Base-by-base conservation (phyloP, 2,113 vertebrate genomes). In the Colistium nudipinnis region DNA sequence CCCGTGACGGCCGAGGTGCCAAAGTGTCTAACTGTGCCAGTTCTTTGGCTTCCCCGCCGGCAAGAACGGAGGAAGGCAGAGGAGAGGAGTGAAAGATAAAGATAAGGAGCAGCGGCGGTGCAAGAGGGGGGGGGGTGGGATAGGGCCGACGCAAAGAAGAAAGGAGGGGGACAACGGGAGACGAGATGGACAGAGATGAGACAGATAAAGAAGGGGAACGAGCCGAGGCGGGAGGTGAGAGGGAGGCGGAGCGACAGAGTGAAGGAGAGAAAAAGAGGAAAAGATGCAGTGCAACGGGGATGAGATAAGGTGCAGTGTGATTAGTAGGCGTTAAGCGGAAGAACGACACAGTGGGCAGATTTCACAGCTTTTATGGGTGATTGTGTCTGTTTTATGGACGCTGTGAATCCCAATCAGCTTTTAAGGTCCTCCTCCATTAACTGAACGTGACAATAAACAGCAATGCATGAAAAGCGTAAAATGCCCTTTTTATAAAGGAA, bases 131-230 rank as follows among this genome's bases (percentile, higher is more conserved):
- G 56, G 66, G 31, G 73, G 70, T 52, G 33, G 36, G 59, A 60
- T 28, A 66, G 38, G 51, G 72, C 53, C 45, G 62, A 65, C 35
- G 52, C 55, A 47, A 45, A 70, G 30, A 60, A 27, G 57, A 47
- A 4, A 63, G 62, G 41, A 43, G 39, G 73, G 51, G 22, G 48
- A 43, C 10, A 24, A 30, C 2, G 12, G 30, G 12, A 39, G 51
- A 36, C 43, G 72, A 56, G 67, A 80, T 68, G 51, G 75, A 49
- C 35, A 56, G 63, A 57, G 74, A 66, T 81, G 56, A 72, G 65
- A 77, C 1, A 22, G 55, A 77, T 69, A 25, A 47, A 61, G 22
- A 36, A 20, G 52, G 52, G 55, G 60, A 69, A 74, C 57, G n/a
- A 82, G 73, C 36, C 6, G 49, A 71, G 55, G 24, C 30, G 30